Conservation (phyloP, 1,140 invertebrate species). For the Drosophila dunni region DNA sequence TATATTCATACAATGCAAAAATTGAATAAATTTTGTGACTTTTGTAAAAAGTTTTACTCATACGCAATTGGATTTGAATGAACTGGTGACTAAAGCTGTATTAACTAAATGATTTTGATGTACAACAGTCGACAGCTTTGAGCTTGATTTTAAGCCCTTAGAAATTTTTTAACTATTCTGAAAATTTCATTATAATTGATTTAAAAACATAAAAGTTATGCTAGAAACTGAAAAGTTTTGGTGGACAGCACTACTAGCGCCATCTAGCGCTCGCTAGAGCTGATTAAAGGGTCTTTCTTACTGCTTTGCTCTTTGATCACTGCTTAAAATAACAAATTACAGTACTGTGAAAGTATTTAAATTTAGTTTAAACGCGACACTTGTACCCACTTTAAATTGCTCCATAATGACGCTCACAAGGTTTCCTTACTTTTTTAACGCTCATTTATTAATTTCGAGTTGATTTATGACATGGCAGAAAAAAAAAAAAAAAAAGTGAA, state of each 20-base stretch:
- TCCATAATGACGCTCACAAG: slow-evolving; percentile 66
- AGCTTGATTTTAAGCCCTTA: not conserved
- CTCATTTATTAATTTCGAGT: slow-evolving; percentile 76
- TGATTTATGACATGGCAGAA: slow-evolving; percentile 65
- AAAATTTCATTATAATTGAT: not conserved
- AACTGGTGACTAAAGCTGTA: not conserved
- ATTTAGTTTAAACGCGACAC: slow-evolving; percentile 64
- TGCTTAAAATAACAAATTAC: not conserved
- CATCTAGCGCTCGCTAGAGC: not conserved
- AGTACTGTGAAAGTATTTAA: slow-evolving; percentile 53
- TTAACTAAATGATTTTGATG: too few relatives aligned
- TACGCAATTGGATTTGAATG: slow-evolving; percentile 19
- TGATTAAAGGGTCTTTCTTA: slow-evolving; percentile 22
- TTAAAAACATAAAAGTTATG: too few relatives aligned
- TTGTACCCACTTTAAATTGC: slow-evolving; percentile 66
- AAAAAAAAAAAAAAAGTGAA: slow-evolving; percentile 4
- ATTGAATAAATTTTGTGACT: slow-evolving; percentile 58
- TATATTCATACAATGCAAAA: slow-evolving; percentile 36
- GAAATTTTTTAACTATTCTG: not conserved
- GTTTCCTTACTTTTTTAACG: slow-evolving; percentile 44
- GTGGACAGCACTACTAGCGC: too few relatives aligned
- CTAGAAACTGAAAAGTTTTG: too few relatives aligned
- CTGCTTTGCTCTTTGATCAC: not conserved
- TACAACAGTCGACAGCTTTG: not conserved
- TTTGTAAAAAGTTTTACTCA: slow-evolving; percentile 55